A percentile compares a stretch with the other conserved stretches of the same genome.
These are phyloP conservation scores for Sinocyclocheilus anshuiensis DNA, from an alignment of 2,113 vertebrate species.

Conservation along the genomic window DNA sequence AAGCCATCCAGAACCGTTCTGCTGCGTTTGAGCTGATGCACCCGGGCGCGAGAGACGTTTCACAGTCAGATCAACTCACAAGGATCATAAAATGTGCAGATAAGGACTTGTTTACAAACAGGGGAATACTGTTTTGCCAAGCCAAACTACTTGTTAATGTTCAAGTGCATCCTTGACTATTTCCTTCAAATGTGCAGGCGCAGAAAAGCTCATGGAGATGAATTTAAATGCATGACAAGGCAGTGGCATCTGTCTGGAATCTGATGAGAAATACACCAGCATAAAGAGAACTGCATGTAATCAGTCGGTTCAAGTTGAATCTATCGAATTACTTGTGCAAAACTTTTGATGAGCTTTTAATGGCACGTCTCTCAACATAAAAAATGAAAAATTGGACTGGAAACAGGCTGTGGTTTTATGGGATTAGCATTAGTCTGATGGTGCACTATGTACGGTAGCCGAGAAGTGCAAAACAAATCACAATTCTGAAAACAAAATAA, in stretches of 20 bases:
- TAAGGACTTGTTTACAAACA: constrained; percentile 43
- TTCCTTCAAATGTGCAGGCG: not conserved
- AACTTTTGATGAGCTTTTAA: constrained; percentile 21
- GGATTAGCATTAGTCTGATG: not conserved
- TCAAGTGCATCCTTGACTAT: constrained; percentile 57
- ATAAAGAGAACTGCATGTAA: not conserved
- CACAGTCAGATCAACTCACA: constrained; percentile 12
- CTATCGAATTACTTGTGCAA: not conserved
- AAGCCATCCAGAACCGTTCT: not conserved
- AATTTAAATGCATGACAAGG: not conserved
- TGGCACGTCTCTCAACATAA: not conserved
- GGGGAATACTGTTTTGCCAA: not conserved
- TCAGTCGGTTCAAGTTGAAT: constrained; percentile 29
- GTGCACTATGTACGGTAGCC: not conserved
- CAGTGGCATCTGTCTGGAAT: constrained; percentile 22
- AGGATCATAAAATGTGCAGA: not conserved
- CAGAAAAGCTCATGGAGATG: constrained; percentile 3
- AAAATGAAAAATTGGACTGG: not conserved
- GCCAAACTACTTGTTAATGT: constrained; percentile 33
- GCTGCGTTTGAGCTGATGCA: constrained; percentile 1
- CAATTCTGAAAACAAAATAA: too few relatives aligned
- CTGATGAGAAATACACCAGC: constrained; percentile 11
- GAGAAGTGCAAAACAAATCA: too few relatives aligned
- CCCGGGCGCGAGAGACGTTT: not conserved
- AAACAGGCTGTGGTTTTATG: constrained; percentile 9